Percentiles rank a stretch among this genome's conserved stretches.
These are phyloP conservation scores for Mus pahari DNA, from an alignment of 2,113 vertebrate species.

Conservation along the genomic window DNA sequence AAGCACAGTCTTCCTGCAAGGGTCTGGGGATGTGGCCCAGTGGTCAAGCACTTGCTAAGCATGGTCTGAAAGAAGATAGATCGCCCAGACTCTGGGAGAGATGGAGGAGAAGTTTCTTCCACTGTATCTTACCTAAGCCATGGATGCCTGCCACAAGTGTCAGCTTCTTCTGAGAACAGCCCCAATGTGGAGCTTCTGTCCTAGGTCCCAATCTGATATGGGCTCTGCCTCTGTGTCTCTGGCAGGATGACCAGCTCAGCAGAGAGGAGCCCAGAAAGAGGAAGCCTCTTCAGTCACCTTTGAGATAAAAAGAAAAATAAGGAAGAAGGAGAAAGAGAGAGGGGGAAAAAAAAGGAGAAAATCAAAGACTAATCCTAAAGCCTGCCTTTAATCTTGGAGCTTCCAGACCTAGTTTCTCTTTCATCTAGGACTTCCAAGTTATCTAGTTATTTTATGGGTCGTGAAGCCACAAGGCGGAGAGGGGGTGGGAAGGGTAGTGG, in stretches of 20 bases:
- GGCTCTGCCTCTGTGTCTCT: neutral
- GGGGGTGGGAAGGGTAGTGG: constrained; percentile 12
- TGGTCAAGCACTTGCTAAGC: too few species aligned
- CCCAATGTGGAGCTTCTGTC: neutral
- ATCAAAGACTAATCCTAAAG: constrained; percentile 86
- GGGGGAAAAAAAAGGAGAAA: constrained; percentile 47
- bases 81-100: neutral
- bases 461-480: constrained; percentile 73
- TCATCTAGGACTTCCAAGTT: constrained; percentile 87
- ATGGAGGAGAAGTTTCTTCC: neutral
- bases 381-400: constrained; percentile 88
- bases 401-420: constrained; percentile 84
- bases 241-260: neutral
- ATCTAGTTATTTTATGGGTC: constrained; percentile 78
- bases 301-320: constrained; percentile 70
- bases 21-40: neutral
- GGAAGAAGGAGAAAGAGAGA: constrained; percentile 42
- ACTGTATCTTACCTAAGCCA: neutral
- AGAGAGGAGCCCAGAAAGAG: constrained; percentile 20
- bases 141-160: neutral
- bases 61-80: neutral
- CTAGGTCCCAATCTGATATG: neutral
- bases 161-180: neutral
- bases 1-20: neutral
- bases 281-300: constrained; percentile 44